Conservation (phyloP, 2,888 invertebrate genomes). For the Epiblema foenella region DNA sequence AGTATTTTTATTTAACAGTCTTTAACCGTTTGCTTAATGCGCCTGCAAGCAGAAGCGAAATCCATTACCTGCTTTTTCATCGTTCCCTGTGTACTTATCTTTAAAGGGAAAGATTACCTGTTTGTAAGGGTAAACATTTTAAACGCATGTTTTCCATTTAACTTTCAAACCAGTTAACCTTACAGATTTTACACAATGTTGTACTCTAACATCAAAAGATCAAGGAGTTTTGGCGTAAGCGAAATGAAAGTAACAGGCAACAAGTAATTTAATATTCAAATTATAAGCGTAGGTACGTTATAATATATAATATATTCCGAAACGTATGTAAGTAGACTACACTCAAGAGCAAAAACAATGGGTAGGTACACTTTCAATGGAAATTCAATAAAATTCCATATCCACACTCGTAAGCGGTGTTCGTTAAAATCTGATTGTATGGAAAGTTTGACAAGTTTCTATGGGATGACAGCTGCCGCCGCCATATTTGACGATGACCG, state of each 20-base stretch:
- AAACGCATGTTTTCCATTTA: slow-evolving; percentile 4
- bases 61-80: slow-evolving; percentile 9
- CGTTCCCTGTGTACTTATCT: slow-evolving; percentile 6
- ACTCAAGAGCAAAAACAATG: no score
- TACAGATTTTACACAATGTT: not conserved
- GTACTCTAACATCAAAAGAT: slow-evolving; percentile 4
- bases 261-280: not conserved
- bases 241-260: not conserved
- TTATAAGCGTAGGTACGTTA: not conserved
- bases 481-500: no score
- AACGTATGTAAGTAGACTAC: no score
- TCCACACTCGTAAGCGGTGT: no score
- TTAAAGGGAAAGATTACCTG: slow-evolving; percentile 3
- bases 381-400: no score
- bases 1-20: not conserved
- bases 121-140: slow-evolving; percentile 2
- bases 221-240: not conserved
- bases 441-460: no score
- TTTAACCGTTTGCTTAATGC: not conserved
- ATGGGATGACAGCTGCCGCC: no score
- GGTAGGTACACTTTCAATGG: no score
- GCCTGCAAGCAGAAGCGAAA: not conserved
- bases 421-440: no score
- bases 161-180: slow-evolving; percentile 1
- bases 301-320: not conserved